These are phyloP conservation scores for Erythrocercus mccallii DNA, from an alignment of 2,113 vertebrate genomes.

Conservation along the genomic window DNA sequence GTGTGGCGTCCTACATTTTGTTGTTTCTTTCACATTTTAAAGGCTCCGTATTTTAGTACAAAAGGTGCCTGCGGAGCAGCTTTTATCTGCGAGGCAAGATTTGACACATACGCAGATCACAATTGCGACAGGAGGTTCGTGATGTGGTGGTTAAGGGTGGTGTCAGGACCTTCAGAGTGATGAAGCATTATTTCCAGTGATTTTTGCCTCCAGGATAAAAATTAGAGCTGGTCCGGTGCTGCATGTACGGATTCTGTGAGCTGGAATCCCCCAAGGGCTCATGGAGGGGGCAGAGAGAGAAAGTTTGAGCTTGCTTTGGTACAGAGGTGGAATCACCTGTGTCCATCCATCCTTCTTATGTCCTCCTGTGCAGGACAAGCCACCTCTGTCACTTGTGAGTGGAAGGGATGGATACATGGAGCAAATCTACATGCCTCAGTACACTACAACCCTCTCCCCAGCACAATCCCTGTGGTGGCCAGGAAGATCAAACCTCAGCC, in stretches of 20 bases:
- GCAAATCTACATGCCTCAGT: fast-evolving
- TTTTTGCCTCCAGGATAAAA: constrained; percentile 52
- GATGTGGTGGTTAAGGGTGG: constrained; percentile 52
- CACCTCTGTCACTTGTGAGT: background rate
- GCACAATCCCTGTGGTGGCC: background rate
- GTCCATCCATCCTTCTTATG: fast-evolving
- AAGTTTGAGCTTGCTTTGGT: background rate
- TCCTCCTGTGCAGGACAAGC: background rate
- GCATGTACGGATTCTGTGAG: background rate
- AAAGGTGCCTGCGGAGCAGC: constrained; percentile 43
- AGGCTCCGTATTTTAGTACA: constrained; percentile 25
- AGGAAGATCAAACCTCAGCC: background rate
- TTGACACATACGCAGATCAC: constrained; percentile 36
- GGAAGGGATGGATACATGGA: background rate
- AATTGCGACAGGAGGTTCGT: constrained; percentile 48
- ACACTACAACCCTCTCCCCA: background rate
- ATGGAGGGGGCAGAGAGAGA: background rate
- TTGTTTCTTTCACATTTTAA: constrained; percentile 62
- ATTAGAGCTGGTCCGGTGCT: background rate
- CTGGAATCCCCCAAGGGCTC: background rate
- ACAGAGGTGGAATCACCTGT: background rate
- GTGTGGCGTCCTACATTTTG: constrained; percentile 57
- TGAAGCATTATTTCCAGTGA: constrained; percentile 46
- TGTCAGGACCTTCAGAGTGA: constrained; percentile 55
- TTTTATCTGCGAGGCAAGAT: constrained; percentile 34